These are phyloP conservation scores for Endotricha flammealis DNA, from an alignment of 2,888 invertebrate genomes.

Conservation along the genomic window DNA sequence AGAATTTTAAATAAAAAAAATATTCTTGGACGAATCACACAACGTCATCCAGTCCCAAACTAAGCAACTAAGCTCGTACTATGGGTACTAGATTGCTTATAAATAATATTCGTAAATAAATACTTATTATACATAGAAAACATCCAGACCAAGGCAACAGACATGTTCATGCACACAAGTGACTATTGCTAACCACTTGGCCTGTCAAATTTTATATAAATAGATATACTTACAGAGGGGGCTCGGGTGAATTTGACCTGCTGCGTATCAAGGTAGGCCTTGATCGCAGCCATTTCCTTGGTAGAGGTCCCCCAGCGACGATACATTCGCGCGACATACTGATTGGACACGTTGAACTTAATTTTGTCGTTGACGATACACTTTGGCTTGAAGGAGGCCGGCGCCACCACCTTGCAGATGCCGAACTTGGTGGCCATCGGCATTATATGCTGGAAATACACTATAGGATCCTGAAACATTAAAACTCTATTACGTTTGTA, in stretches of 20 bases:
- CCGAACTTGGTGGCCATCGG: constrained; percentile 88
- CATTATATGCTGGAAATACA: constrained; percentile 89
- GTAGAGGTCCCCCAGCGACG: constrained; percentile 94
- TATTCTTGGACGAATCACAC: no score
- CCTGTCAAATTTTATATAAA: no score
- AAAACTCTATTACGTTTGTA: constrained; percentile 4
- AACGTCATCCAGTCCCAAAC: no score
- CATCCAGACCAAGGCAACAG: no score
- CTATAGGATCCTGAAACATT: constrained; percentile 83
- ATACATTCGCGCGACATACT: constrained; percentile 92
- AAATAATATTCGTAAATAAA: no score
- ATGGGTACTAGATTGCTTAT: no score
- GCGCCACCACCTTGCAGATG: constrained; percentile 92
- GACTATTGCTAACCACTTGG: no score
- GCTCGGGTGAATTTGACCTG: constrained; percentile 85
- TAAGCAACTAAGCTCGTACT: no score
- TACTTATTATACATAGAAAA: no score
- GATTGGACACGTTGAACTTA: constrained; percentile 92
- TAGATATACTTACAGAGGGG: constrained; percentile 84
- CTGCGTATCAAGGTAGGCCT: constrained; percentile 87
- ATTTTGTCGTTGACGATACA: constrained; percentile 91
- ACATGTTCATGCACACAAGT: no score
- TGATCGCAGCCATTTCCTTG: constrained; percentile 90
- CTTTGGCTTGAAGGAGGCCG: constrained; percentile 84
- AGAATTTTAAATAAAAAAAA: no score